phyloP scores from a whole-genome alignment of 1,140 invertebrate species.

The Bombyx mandarina region DNA sequence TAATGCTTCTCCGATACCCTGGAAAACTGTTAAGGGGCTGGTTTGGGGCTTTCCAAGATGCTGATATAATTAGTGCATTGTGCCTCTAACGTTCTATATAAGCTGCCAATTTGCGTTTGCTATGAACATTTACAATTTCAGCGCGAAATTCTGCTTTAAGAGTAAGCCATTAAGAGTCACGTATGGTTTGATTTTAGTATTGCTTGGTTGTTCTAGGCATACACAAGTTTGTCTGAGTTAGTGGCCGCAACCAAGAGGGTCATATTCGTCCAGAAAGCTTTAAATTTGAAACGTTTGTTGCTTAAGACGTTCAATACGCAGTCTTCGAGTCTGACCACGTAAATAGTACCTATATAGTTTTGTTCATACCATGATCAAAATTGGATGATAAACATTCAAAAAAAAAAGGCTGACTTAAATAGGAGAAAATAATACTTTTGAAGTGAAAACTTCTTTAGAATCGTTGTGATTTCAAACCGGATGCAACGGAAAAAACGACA shows the following conservation, averaged over 20 bases:
- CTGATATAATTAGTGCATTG: constrained; percentile 69
- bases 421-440: too few relatives aligned
- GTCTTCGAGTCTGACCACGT: too few relatives aligned
- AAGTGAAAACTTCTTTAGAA: too few relatives aligned
- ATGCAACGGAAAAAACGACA: too few relatives aligned
- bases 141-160: constrained; percentile 22
- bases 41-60: constrained; percentile 67
- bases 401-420: too few relatives aligned
- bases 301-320: constrained; percentile 38
- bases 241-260: constrained; percentile 37
- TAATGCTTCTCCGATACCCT: constrained; percentile 61
- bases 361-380: too few relatives aligned
- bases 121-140: constrained; percentile 4
- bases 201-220: constrained; percentile 19
- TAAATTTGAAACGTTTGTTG: constrained; percentile 30
- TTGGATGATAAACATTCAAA: too few relatives aligned
- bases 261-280: constrained; percentile 49
- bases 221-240: constrained; percentile 49
- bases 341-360: too few relatives aligned
- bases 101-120: constrained; percentile 31
- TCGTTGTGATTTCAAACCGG: too few relatives aligned
- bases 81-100: constrained; percentile 49
- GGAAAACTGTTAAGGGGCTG: constrained; percentile 69
- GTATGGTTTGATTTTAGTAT: background rate
- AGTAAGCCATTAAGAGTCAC: background rate